Evolutionary conservation across 2,113 vertebrate genomes (phyloP).

Genomic region (Picathartes gymnocephalus): DNA sequence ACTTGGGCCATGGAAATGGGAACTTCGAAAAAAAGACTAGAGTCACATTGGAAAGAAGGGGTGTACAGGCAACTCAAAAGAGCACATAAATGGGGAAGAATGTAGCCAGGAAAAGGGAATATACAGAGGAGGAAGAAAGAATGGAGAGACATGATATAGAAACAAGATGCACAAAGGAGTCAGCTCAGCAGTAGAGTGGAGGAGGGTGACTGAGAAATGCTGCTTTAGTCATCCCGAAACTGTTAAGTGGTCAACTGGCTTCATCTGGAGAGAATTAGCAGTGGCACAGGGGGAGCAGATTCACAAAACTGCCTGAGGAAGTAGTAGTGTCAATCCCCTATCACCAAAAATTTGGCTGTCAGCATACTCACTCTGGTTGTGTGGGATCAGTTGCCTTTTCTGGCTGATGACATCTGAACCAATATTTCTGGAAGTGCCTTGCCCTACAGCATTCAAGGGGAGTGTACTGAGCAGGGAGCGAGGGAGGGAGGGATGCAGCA

Average conservation of each 20-base stretch:
- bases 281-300: background rate
- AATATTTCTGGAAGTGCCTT: conserved; percentile 13
- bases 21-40: background rate
- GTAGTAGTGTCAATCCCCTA: background rate
- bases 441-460: background rate
- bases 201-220: background rate
- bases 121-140: background rate
- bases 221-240: conserved; percentile 31
- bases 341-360: background rate
- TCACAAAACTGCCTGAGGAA: conserved; percentile 19
- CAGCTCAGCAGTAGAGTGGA: conserved; percentile 1
- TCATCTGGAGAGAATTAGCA: background rate
- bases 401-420: background rate
- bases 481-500: background rate
- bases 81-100: background rate
- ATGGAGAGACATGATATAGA: background rate
- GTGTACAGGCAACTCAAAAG: background rate
- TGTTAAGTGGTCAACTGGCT: conserved; percentile 13
- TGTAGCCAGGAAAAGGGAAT: background rate
- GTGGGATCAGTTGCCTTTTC: background rate
- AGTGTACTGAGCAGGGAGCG: background rate
- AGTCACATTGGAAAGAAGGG: background rate
- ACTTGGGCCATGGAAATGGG: background rate
- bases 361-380: background rate
- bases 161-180: background rate